phyloP scores from a whole-genome alignment of 2,888 invertebrate genomes.

The Unio delphinus region DNA sequence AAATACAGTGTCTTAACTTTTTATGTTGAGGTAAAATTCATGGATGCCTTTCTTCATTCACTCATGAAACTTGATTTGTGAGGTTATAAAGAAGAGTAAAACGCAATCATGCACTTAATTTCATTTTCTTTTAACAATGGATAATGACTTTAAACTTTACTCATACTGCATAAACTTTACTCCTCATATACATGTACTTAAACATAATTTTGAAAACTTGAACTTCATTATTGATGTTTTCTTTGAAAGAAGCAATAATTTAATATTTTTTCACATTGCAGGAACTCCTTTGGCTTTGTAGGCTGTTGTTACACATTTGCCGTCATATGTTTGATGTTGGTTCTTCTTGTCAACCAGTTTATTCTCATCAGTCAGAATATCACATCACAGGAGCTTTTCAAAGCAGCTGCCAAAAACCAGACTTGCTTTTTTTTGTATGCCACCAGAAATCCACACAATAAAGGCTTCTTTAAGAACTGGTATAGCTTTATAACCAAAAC shows the following conservation, averaged over 20 bases:
- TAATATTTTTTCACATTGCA: conserved; percentile 32
- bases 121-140: too few species aligned
- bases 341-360: conserved; percentile 61
- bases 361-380: conserved; percentile 66
- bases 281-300: conserved; percentile 63
- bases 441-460: conserved; percentile 54
- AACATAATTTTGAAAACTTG: too few species aligned
- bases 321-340: conserved; percentile 45
- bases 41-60: too few species aligned
- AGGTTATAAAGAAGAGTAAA: too few species aligned
- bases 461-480: conserved; percentile 65
- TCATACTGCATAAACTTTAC: too few species aligned
- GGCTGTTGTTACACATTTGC: conserved; percentile 55
- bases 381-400: conserved; percentile 66
- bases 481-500: conserved; percentile 40
- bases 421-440: conserved; percentile 41
- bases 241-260: not conserved
- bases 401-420: conserved; percentile 42
- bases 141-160: too few species aligned
- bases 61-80: too few species aligned
- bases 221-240: too few species aligned
- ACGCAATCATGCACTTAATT: too few species aligned
- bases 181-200: too few species aligned
- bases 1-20: too few species aligned
- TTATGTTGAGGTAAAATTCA: too few species aligned